Evolutionary conservation across 2,888 invertebrate species (phyloP).

Genomic region (Caenorhabditis sinica): DNA sequence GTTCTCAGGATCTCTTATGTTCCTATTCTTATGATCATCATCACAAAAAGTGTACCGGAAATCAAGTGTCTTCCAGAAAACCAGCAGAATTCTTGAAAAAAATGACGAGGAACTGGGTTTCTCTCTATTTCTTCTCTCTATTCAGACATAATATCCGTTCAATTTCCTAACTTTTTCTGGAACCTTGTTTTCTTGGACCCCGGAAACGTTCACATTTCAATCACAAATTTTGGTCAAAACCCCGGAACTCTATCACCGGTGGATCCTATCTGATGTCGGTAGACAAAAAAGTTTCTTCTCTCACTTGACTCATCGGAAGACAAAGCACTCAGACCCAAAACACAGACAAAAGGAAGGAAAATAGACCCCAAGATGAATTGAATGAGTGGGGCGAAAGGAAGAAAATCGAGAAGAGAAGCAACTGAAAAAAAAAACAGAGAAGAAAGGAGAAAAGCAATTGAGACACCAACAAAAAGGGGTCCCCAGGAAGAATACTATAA

Average conservation of each 20-base stretch:
- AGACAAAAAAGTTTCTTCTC: not conserved
- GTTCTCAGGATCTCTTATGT: too few species aligned
- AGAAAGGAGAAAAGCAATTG: slow-evolving; percentile 33
- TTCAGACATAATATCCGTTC: slow-evolving; percentile 2
- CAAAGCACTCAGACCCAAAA: slow-evolving; percentile 2
- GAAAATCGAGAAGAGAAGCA: slow-evolving; percentile 7
- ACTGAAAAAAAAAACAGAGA: slow-evolving; percentile 21
- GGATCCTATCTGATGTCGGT: not conserved
- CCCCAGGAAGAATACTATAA: slow-evolving; percentile 55
- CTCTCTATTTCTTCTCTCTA: not conserved
- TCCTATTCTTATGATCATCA: too few species aligned
- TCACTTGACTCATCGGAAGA: not conserved
- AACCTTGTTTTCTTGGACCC: not conserved
- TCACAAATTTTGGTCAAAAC: not conserved
- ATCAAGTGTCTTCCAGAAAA: not conserved
- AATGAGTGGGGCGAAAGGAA: slow-evolving; percentile 22
- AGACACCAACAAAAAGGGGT: slow-evolving; percentile 27
- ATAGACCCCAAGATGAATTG: slow-evolving; percentile 27
- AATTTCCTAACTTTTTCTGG: not conserved
- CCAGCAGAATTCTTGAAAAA: not conserved
- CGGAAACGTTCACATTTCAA: not conserved
- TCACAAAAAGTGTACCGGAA: too few species aligned
- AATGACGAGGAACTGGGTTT: slow-evolving; percentile 21
- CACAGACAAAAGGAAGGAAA: slow-evolving; percentile 16
- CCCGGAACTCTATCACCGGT: not conserved